Base-by-base conservation (phyloP, 2,113 vertebrate genomes). In the Phaethon lepturus region DNA sequence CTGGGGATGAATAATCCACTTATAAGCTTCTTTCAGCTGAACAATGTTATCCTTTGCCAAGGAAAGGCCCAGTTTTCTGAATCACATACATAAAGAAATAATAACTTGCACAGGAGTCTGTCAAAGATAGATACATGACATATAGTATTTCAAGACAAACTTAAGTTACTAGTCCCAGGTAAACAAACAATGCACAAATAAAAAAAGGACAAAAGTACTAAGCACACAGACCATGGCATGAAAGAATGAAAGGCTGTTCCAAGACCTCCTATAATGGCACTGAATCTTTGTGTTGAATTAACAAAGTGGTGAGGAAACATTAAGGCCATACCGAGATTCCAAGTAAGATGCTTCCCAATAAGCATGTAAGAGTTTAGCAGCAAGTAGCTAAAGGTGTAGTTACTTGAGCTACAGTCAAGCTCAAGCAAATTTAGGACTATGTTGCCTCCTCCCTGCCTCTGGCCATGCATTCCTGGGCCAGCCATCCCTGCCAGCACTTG, bases 1-100 rank as follows among this genome's bases (percentile, higher is more conserved):
- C 68, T 98, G 97, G 73, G 99, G 98, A 94, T 99, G 99, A 96
- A 99, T 98, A 93, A 99, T 98, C 99, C 99, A 99, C 90, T 99
- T 99, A 96, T 99, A 99, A 60, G 99, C 99, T 96, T 99, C 99
- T 96, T 99, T 99, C 93, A 99, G 98, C 95, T 99, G 99, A 96
- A 99, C 86, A 72, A 99, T 94, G 83, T 99, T 99, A 67, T 99
- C 98, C 96, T 99, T 99, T 78, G 97, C 98, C 74, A 99, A 96
- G 28, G 97, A 97, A 90, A 98, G 80, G 60, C 96, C 98, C 96
- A 99, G 99, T 90, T 99, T 99, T 97, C 99, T 99, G 97, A 86
- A 98, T 92, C 96, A 97, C 60, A 96, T 42, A 74, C 29, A 40
- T 53, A 89, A 91, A 96, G 75, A 93, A 93, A 95, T n/a, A 94